Evolutionary conservation across 2,888 invertebrate genomes (phyloP).

Genomic region (Lapara coniferarum): DNA sequence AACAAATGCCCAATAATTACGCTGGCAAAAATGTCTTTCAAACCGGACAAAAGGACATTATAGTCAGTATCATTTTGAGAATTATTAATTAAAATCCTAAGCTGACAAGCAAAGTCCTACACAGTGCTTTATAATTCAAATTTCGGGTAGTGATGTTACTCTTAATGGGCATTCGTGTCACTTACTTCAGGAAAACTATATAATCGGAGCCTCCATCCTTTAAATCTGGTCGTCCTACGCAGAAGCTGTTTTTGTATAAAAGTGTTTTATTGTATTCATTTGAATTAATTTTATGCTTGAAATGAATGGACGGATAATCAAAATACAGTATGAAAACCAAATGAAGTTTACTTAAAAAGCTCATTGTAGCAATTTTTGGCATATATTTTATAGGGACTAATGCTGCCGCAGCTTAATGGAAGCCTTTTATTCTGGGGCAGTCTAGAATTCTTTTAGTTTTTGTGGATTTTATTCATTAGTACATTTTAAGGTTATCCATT

Average conservation of each 20-base stretch:
- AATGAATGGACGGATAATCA: slow-evolving; percentile 36
- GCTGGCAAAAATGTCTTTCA: too few species aligned
- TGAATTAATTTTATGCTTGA: slow-evolving; percentile 40
- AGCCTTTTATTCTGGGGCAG: slow-evolving; percentile 6
- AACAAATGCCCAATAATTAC: too few species aligned
- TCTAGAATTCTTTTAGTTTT: neutral
- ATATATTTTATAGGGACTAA: slow-evolving; percentile 15
- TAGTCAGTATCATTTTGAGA: too few species aligned
- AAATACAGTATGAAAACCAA: slow-evolving; percentile 33
- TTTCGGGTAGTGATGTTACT: too few species aligned
- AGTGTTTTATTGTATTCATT: slow-evolving; percentile 42
- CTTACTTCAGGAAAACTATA: neutral
- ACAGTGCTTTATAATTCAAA: too few species aligned
- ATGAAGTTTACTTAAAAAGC: slow-evolving; percentile 15
- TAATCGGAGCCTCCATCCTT: neutral
- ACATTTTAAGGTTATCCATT: too few species aligned
- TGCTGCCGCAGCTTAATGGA: slow-evolving; percentile 2
- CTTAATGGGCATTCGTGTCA: too few species aligned
- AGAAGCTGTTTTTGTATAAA: slow-evolving; percentile 40
- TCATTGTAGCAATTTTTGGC: slow-evolving; percentile 18
- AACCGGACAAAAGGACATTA: too few species aligned
- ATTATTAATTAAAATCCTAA: too few species aligned
- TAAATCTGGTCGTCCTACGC: slow-evolving; percentile 27
- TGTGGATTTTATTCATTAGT: neutral
- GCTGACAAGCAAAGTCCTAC: too few species aligned